Percentiles rank a stretch among this genome's conserved stretches.
phyloP scores from a whole-genome alignment of 1,140 invertebrate genomes.

The Drosophila albomicans region DNA sequence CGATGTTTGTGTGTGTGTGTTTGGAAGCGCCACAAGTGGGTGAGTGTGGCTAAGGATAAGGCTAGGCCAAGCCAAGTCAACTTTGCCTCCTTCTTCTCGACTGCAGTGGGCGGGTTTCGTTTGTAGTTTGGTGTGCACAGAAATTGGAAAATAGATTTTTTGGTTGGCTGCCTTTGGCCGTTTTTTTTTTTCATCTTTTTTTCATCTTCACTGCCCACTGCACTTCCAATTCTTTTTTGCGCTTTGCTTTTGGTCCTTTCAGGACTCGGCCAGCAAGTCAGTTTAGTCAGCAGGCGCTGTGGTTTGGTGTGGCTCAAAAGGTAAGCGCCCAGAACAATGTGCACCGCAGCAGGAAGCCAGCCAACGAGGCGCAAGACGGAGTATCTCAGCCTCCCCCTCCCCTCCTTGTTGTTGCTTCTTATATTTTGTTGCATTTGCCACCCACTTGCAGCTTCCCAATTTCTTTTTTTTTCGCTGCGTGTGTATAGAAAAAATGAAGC shows the following conservation, averaged over 20 bases:
- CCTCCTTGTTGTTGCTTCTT: constrained; percentile 26
- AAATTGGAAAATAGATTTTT: constrained; percentile 84
- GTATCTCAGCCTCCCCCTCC: background rate
- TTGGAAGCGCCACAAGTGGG: constrained; percentile 77
- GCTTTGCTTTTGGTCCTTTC: constrained; percentile 40
- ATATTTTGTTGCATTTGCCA: constrained; percentile 64
- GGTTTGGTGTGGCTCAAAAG: constrained; percentile 39
- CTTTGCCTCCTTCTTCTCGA: background rate
- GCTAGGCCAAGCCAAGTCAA: constrained; percentile 5
- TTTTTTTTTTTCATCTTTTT: constrained; percentile 45
- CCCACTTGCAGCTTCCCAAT: background rate
- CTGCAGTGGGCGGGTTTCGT: constrained; percentile 47
- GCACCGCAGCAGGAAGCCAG: constrained; percentile 22
- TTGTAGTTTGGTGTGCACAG: constrained; percentile 48
- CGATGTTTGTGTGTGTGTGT: constrained; percentile 38
- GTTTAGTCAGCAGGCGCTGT: constrained; percentile 27
- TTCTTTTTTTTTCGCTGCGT: constrained; percentile 32
- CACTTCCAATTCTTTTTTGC: constrained; percentile 18
- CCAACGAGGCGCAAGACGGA: constrained; percentile 15
- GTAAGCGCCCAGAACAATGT: constrained; percentile 61
- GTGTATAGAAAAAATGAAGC: constrained; percentile 72
- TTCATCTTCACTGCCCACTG: constrained; percentile 10
- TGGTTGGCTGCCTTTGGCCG: constrained; percentile 76
- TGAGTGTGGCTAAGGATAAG: constrained; percentile 63
- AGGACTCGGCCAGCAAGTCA: constrained; percentile 64